Evolutionary conservation across 2,888 invertebrate species (phyloP), one percentile per base, ranked within the genome.

Genomic region (Stegana nigrithorax): DNA sequence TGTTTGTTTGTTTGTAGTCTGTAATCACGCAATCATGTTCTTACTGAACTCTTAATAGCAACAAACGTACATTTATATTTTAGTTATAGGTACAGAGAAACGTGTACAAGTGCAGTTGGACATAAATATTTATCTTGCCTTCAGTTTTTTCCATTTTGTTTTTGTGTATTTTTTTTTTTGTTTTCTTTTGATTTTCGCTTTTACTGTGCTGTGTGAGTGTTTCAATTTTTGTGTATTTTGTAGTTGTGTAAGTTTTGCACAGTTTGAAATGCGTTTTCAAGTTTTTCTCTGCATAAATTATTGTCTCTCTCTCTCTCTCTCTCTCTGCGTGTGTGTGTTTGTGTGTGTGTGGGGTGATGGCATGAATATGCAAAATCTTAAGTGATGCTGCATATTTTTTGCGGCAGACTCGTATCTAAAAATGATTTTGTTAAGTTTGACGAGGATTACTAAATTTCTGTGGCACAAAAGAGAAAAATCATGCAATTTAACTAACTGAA

Each of bases 21-120:
- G 78, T 67, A 70, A 73, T 73, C 73, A 78, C 73, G 77, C 77
- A 79, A 78, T 78, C 77, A 71, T 79, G 79, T 73, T 74, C 74
- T 73, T 74, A 75, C 71, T 70, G 73, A 79, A 77, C 79, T 75
- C 72, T 69, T 76, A 75, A 72, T 78, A 75, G 77, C 70, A 72
- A 51, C 14, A 26, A 75, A 75, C 74, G 74, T 73, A 70, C 75
- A 73, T 25, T 1, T 2, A 47, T 21, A 47, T 21, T 47, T 47
- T 23, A 2, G 21, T 19, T 47, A 21, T 21, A 47, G 17, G 29
- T 10, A 29, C 5, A 17, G 17, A 4, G 47, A 32, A 59, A 32
- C 59, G 45, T 45, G 59, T 29, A 47, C 59, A 25, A 59, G 50
- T 50, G 50, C 59, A 39, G 39, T 59, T 77, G 78, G 73, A 77